Evolutionary conservation across 2,888 invertebrate species (phyloP).

Genomic region (Lasioglossum calceatum): DNA sequence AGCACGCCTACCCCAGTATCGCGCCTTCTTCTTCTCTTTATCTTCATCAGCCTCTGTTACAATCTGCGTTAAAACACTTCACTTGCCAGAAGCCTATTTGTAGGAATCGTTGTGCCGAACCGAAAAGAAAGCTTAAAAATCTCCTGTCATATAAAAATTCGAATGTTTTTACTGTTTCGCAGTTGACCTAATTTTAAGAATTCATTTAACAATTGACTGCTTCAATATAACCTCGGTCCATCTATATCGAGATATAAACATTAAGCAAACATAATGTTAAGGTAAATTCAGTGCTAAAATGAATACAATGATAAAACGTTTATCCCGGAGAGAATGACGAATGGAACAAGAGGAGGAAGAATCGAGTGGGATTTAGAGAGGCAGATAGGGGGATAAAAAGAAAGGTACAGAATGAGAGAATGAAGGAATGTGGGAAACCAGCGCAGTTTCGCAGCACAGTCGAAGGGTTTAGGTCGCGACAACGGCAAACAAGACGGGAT

Average conservation of each 20-base stretch:
- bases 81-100: background rate
- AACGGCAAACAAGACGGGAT: slow-evolving; percentile 36
- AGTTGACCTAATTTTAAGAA: too few relatives aligned
- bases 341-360: background rate
- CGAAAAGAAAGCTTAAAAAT: too few relatives aligned
- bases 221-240: too few relatives aligned
- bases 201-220: background rate
- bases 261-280: background rate
- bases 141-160: too few relatives aligned
- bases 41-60: background rate
- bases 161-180: too few relatives aligned
- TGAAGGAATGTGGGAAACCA: slow-evolving; percentile 14
- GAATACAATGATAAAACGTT: background rate
- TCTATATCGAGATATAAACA: background rate
- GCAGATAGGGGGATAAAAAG: background rate
- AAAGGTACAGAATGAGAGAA: background rate
- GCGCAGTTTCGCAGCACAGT: background rate
- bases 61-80: background rate
- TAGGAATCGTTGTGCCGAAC: background rate
- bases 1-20: background rate
- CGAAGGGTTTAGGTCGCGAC: slow-evolving; percentile 48
- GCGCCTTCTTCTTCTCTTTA: background rate
- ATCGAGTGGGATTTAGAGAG: background rate
- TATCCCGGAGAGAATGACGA: background rate
- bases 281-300: background rate